Percentiles rank a stretch among this genome's conserved stretches.
These are phyloP conservation scores for Calidris pugnax DNA, from an alignment of 2,113 vertebrate species.

Conservation along the genomic window DNA sequence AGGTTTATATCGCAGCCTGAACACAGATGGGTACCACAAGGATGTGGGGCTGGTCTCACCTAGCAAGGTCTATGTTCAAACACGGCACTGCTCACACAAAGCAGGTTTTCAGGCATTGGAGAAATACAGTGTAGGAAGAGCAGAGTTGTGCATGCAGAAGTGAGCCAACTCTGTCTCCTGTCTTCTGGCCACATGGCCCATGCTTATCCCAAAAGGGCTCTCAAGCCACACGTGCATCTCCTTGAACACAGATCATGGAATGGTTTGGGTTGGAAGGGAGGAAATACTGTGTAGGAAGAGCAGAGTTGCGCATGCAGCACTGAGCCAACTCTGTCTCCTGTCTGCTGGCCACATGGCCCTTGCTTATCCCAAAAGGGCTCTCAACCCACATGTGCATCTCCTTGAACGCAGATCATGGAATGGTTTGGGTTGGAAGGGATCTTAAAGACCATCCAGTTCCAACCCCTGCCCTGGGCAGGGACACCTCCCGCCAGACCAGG, in stretches of 20 bases:
- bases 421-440: too few species aligned
- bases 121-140: neutral
- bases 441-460: too few species aligned
- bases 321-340: neutral
- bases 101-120: neutral
- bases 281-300: neutral
- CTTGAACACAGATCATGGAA: neutral
- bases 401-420: neutral
- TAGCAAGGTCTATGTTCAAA: neutral
- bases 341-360: neutral
- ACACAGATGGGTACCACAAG: neutral
- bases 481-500: too few species aligned
- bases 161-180: neutral
- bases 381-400: fast-evolving
- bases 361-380: neutral
- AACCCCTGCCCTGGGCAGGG: too few species aligned
- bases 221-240: fast-evolving
- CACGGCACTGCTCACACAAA: neutral
- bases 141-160: fast-evolving
- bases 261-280: too few species aligned
- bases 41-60: neutral
- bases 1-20: neutral
- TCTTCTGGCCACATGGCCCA: neutral
- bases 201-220: neutral
- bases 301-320: fast-evolving